Conservation (phyloP, 2,797 vertebrate genomes). For the Chelon auratus region DNA sequence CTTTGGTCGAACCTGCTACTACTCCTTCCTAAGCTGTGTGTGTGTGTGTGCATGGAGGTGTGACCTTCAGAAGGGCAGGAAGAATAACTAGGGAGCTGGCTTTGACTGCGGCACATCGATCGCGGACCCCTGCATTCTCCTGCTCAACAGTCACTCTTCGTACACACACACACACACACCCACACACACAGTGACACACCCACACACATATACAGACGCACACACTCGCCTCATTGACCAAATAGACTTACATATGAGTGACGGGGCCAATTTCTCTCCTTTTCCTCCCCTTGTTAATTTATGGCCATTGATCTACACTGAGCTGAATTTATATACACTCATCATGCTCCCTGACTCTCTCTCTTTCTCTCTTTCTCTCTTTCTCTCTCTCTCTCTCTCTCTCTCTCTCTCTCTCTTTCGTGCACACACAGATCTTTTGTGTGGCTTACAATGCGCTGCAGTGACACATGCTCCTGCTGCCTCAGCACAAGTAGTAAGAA, state of each 20-base stretch:
- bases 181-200: constrained; percentile 29
- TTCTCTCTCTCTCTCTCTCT: constrained; percentile 23
- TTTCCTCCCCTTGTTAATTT: constrained; percentile 80
- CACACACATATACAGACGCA: constrained; percentile 47
- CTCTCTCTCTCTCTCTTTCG: constrained; percentile 29
- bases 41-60: constrained; percentile 32
- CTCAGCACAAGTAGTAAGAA: constrained; percentile 72
- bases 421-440: constrained; percentile 56
- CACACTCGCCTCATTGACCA: constrained; percentile 78
- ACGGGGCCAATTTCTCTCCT: constrained; percentile 80
- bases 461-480: constrained; percentile 73
- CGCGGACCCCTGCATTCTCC: constrained; percentile 71
- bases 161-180: constrained; percentile 32
- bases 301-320: constrained; percentile 80
- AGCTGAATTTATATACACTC: constrained; percentile 81
- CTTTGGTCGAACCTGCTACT: constrained; percentile 33
- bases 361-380: constrained; percentile 20
- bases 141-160: constrained; percentile 70
- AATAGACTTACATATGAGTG: constrained; percentile 82
- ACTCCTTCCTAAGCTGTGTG: constrained; percentile 2
- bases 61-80: constrained; percentile 81
- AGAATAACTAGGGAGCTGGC: constrained; percentile 78
- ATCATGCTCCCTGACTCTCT: constrained; percentile 64
- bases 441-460: constrained; percentile 65
- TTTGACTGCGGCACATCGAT: constrained; percentile 82